Evolutionary conservation across 2,888 invertebrate species (phyloP), one percentile per base, ranked within the genome.

Genomic region (Agrochola lychnidis): DNA sequence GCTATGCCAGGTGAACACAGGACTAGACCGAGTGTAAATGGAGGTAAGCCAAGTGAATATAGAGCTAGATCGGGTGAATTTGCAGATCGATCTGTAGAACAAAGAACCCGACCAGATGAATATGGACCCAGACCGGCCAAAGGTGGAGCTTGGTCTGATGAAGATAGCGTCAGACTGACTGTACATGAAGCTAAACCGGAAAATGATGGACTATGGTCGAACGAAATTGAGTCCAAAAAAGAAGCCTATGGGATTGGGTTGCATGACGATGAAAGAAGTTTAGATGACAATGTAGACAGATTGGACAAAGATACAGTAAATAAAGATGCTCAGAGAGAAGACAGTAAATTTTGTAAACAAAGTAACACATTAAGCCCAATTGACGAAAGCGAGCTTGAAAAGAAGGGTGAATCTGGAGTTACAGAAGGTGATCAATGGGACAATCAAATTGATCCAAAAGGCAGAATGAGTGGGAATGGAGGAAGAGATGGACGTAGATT

Each of bases 151-250:
- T 30, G 36, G 45, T 36, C 59, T 19, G 22, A 64, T 36, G 61
- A 57, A 56, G 19, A 66, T 36, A 36, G 16, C 42, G 30, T n/a
- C 1, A 30, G 22, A 48, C 14, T 48, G 19, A 48, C 10, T 53
- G 10, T 14, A 53, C 4, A 69, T 51, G 57, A 63, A 63, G 42
- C 12, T 61, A n/a, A 9, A 12, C 36, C 22, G 25, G 62, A 6
- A 3, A 53, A 51, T 42, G 40, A 22, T 57, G 59, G 42, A 12
- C 64, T 53, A 30, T 22, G 57, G 63, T 48, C 5, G 2, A 30
- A 25, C 73, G 64, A 62, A 73, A n/a, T 40, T 61, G 53, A 48
- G 16, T 30, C 67, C 16, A 57, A 51, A 61, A 56, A 45, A 25
- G 69, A 51, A 53, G 36, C 25, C 57, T 25, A 42, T 62, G 12